Percentiles rank a stretch among this genome's conserved stretches.
phyloP scores from a whole-genome alignment of 2,113 vertebrate species.

The Holacanthus passer region DNA sequence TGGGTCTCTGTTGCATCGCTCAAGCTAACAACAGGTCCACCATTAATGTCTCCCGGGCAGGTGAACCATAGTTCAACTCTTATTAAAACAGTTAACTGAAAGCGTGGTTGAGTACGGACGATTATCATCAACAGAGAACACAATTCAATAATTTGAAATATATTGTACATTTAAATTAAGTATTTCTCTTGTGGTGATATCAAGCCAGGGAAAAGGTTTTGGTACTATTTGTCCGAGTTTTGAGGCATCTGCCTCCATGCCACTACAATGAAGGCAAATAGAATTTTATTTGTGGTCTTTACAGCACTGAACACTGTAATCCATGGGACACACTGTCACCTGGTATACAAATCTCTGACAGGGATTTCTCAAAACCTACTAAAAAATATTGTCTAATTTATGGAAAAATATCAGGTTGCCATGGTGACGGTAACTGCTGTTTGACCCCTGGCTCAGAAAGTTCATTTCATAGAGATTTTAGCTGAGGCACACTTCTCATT shows the following conservation, averaged over 20 bases:
- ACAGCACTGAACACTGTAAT: neutral
- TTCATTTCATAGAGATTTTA: too few species aligned
- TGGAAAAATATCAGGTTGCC: too few species aligned
- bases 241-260: neutral
- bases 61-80: slow-evolving; percentile 45
- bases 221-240: neutral
- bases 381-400: too few species aligned
- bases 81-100: slow-evolving; percentile 16
- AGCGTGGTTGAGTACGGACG: neutral
- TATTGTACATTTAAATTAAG: neutral
- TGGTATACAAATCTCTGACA: neutral
- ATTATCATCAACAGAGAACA: neutral
- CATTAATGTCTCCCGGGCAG: slow-evolving; percentile 44
- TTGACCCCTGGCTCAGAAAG: too few species aligned
- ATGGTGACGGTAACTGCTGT: too few species aligned
- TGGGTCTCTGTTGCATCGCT: slow-evolving; percentile 56
- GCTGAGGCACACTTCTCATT: too few species aligned
- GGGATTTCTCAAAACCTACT: neutral
- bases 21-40: slow-evolving; percentile 42
- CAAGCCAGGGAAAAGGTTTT: neutral
- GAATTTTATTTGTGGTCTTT: neutral
- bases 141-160: neutral
- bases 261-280: neutral
- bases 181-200: neutral
- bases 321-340: too few species aligned